Base-by-base conservation (phyloP, 1,140 invertebrate species). In the Cydia strobilella region DNA sequence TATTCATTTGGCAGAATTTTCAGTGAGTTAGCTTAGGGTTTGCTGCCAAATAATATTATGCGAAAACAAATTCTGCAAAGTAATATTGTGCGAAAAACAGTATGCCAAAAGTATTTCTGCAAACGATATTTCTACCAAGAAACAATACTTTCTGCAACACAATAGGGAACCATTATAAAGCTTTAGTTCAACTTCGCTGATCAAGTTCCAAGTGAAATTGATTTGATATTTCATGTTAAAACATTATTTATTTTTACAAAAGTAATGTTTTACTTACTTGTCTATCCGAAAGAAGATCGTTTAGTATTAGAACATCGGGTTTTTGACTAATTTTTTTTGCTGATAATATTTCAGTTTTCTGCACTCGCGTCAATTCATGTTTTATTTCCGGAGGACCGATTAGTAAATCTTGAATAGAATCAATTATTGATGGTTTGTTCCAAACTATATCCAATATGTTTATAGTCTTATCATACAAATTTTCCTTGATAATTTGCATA, bases 221-320 rank as follows among this genome's bases (percentile, higher is more conserved):
- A 9, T 6, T 39, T 39, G 35, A 10, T 39, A 0, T 39, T 9
- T 9, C 7, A 9, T 9, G 35, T 39, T 10, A 0, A 9, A 39
- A 39, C 27, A 27, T 2, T 3, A 27, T 39, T 2, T 3, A 27
- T 39, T 59, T 73, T 59, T 73, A 59, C 13, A 27, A 35, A n/a
- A 65, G 31, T 27, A 48, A 65, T 9, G n/a, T 18, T 18, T 2
- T 10, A 74, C 74, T 59, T 63, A 72, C 74, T 20, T 39, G 23
- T 42, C 63, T 75, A 39, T 72, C 51, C n/a, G 31, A 59, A 54
- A 54, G 18, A 15, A 75, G 63, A 75, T 75, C 35, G 72, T 72
- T 31, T 35, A 72, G 12, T 15, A 72, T 35, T 10, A 75, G 31
- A 2, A 54, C 65, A 27, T 75, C 74, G 25, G 66, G 51, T 59